phyloP scores from a whole-genome alignment of 2,888 invertebrate species.

The Neoaliturus tenellus region DNA sequence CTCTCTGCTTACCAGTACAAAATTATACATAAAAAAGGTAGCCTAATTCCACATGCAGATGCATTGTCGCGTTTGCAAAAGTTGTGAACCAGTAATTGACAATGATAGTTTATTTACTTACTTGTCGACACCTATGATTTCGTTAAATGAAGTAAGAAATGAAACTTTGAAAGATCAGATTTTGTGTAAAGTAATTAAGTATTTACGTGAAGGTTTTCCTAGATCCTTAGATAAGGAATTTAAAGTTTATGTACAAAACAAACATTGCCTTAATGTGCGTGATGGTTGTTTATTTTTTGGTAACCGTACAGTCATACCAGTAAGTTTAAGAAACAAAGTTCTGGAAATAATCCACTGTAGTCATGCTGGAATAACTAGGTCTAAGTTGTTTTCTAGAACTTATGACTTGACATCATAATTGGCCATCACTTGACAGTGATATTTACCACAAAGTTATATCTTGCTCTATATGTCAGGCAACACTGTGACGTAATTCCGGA shows the following conservation, averaged over 20 bases:
- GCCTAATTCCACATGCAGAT: conserved; percentile 20
- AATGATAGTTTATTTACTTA: background rate
- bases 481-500: too few relatives aligned
- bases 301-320: background rate
- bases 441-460: background rate
- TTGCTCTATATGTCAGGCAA: background rate
- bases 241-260: background rate
- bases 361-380: background rate
- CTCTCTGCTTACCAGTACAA: too few relatives aligned
- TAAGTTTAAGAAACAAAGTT: background rate
- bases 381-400: background rate
- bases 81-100: background rate
- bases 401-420: background rate
- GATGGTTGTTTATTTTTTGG: conserved; percentile 27
- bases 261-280: background rate
- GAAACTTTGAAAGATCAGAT: background rate
- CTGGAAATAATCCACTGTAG: background rate
- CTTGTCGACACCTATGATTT: conserved; percentile 9
- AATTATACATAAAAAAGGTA: background rate
- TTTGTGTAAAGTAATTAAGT: background rate
- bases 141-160: background rate
- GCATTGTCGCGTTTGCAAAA: background rate
- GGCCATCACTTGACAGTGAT: background rate
- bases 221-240: background rate
- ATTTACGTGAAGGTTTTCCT: background rate